Percentiles rank a stretch among this genome's conserved stretches.
These are phyloP conservation scores for Phortica magna DNA, from an alignment of 2,888 invertebrate species.

Conservation along the genomic window DNA sequence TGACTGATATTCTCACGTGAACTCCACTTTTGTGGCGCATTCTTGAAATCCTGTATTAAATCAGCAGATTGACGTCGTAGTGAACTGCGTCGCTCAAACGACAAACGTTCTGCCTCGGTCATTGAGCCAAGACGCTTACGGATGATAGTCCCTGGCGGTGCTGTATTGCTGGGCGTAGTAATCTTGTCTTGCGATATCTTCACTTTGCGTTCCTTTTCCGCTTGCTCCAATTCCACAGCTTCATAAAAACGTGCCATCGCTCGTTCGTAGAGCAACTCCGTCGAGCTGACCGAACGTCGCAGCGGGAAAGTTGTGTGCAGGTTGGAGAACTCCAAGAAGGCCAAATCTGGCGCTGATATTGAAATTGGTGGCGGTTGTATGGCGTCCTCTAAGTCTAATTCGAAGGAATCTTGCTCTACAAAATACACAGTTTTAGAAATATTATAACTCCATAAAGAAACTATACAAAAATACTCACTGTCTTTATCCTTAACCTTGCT, in stretches of 20 bases:
- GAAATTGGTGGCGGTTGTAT: conserved; percentile 89
- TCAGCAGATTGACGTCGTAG: conserved; percentile 79
- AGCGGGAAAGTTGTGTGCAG: conserved; percentile 79
- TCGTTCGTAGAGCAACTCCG: conserved; percentile 88
- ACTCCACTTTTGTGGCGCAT: conserved; percentile 68
- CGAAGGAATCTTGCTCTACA: conserved; percentile 80
- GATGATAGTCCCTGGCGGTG: conserved; percentile 59
- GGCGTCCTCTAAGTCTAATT: conserved; percentile 83
- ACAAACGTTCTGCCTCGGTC: conserved; percentile 78
- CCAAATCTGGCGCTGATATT: conserved; percentile 88
- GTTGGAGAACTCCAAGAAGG: conserved; percentile 81
- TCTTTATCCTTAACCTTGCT: conserved; percentile 79
- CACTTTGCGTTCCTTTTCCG: conserved; percentile 78
- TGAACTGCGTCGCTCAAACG: conserved; percentile 79
- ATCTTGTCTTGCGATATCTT: conserved; percentile 65
- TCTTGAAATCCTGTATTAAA: conserved; percentile 64
- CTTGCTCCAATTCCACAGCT: conserved; percentile 87
- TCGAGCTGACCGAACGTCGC: conserved; percentile 88
- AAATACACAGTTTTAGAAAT: not conserved
- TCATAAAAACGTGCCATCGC: conserved; percentile 90
- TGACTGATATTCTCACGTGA: conserved; percentile 71
- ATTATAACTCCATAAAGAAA: not conserved
- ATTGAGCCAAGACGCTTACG: conserved; percentile 80
- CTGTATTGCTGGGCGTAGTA: conserved; percentile 50
- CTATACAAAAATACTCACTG: conserved; percentile 73